These are phyloP conservation scores for Zaprionus camerounensis DNA, from an alignment of 1,140 invertebrate genomes.

Conservation along the genomic window DNA sequence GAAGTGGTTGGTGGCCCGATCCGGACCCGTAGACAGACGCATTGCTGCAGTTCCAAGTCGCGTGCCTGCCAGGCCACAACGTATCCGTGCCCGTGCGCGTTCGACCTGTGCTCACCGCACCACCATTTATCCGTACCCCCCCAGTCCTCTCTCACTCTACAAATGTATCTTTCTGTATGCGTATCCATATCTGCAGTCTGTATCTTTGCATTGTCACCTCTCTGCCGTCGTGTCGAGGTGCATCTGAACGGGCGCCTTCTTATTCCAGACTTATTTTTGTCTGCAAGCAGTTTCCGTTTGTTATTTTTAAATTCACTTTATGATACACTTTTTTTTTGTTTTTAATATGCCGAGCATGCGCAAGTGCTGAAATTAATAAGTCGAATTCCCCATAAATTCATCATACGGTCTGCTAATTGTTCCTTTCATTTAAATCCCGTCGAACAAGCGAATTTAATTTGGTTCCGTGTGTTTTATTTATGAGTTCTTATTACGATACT, in stretches of 20 bases:
- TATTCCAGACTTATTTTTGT: conserved; percentile 30
- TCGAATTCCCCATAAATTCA: conserved; percentile 11
- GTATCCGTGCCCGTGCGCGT: conserved; percentile 52
- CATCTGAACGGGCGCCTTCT: conserved; percentile 16
- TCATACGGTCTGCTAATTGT: conserved; percentile 43
- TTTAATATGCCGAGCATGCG: conserved; percentile 39
- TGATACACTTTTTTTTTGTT: conserved; percentile 42
- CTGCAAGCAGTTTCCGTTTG: conserved; percentile 15
- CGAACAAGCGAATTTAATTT: conserved; percentile 14
- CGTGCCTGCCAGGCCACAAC: conserved; percentile 72
- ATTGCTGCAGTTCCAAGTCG: conserved; percentile 71
- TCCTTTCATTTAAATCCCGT: conserved; percentile 27
- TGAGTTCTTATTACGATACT: conserved; percentile 80
- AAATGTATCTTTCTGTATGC: conserved; percentile 2
- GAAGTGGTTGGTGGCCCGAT: conserved; percentile 59
- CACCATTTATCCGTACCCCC: background rate
- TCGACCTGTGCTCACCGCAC: conserved; percentile 12
- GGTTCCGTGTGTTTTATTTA: conserved; percentile 58
- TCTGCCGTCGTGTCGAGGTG: conserved; percentile 20
- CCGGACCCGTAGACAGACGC: conserved; percentile 14
- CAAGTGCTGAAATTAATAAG: conserved; percentile 37
- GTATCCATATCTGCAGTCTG: conserved; percentile 16
- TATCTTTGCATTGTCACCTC: conserved; percentile 34
- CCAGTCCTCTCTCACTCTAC: background rate
- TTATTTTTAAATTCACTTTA: conserved; percentile 49